Evolutionary conservation across 2,888 invertebrate species (phyloP).

Genomic region (Chrysolina haemoptera): DNA sequence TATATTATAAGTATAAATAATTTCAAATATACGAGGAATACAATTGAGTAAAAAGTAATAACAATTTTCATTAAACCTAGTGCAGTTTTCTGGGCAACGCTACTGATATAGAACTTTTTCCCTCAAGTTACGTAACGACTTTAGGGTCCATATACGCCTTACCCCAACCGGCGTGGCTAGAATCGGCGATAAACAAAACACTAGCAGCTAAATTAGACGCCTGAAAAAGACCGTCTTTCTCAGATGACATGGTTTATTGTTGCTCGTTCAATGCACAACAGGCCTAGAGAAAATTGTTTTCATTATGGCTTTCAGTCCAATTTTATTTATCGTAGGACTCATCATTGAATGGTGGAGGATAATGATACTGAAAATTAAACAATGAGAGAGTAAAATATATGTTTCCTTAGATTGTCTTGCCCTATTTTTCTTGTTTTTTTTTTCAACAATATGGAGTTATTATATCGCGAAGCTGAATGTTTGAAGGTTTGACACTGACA

Average conservation of each 20-base stretch:
- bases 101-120: neutral
- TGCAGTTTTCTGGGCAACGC: neutral
- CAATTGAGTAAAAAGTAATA: neutral
- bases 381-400: conserved; percentile 31
- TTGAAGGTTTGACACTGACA: too few relatives aligned
- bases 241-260: conserved; percentile 31
- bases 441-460: too few relatives aligned
- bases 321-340: conserved; percentile 34
- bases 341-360: conserved; percentile 35
- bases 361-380: conserved; percentile 26
- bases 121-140: conserved; percentile 31
- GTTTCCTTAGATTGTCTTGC: neutral
- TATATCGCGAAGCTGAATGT: too few relatives aligned
- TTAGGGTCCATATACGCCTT: conserved; percentile 38
- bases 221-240: conserved; percentile 20
- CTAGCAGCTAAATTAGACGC: conserved; percentile 42
- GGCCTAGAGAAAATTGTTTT: conserved; percentile 34
- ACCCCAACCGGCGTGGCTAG: conserved; percentile 39
- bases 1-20: neutral
- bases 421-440: too few relatives aligned
- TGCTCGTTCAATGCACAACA: conserved; percentile 9
- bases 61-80: neutral
- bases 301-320: conserved; percentile 29
- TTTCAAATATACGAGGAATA: neutral
- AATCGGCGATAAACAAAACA: conserved; percentile 46